Percentiles rank a stretch among this genome's conserved stretches.
phyloP scores from a whole-genome alignment of 2,113 vertebrate species.

The Australoheros scitulus region DNA sequence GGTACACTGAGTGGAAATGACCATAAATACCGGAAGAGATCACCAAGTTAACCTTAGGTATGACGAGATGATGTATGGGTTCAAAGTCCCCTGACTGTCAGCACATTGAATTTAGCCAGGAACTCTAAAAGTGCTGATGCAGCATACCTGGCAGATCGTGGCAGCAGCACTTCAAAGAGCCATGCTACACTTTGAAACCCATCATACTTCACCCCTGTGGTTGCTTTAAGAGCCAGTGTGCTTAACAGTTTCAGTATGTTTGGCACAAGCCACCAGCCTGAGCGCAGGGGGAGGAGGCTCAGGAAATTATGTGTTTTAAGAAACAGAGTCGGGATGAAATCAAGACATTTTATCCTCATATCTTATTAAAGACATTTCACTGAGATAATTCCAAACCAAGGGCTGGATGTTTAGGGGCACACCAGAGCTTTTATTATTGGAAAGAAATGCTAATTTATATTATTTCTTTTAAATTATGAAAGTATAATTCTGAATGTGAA shows the following conservation, averaged over 20 bases:
- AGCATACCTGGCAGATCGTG: constrained; percentile 91
- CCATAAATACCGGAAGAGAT: constrained; percentile 28
- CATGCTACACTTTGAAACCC: constrained; percentile 85
- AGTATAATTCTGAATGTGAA: constrained; percentile 26
- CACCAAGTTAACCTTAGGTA: constrained; percentile 13
- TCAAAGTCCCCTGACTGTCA: constrained; percentile 37
- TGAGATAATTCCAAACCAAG: constrained; percentile 46
- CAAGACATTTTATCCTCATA: constrained; percentile 67
- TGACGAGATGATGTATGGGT: constrained; percentile 22
- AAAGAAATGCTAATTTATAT: too few relatives aligned
- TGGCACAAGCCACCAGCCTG: constrained; percentile 79
- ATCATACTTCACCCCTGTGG: constrained; percentile 85
- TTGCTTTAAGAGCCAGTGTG: constrained; percentile 86
- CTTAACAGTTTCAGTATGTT: constrained; percentile 92
- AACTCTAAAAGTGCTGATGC: constrained; percentile 81
- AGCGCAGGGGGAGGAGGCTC: constrained; percentile 51
- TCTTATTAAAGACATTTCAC: constrained; percentile 60
- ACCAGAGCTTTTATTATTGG: constrained; percentile 16
- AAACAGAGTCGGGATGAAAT: constrained; percentile 68
- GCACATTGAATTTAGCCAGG: constrained; percentile 41
- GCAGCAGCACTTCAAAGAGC: constrained; percentile 90
- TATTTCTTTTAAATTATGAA: constrained; percentile 4
- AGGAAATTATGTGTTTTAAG: constrained; percentile 77
- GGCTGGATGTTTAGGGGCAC: constrained; percentile 31
- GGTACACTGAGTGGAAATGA: constrained; percentile 22